Evolutionary conservation across 2,888 invertebrate genomes (phyloP).

Genomic region (Cremastinae sp.): DNA sequence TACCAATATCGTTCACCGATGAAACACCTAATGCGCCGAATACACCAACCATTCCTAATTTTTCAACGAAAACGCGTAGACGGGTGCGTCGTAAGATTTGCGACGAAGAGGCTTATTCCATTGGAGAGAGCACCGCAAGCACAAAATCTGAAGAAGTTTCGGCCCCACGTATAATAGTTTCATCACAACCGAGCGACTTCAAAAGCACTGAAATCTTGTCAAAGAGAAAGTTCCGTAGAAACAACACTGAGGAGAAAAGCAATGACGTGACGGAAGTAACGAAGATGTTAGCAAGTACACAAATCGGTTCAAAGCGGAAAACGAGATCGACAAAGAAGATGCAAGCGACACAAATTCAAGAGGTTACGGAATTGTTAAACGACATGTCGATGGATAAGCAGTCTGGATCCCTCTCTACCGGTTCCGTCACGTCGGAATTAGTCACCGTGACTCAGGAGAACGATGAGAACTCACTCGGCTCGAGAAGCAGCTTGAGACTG

Average conservation of each 20-base stretch:
- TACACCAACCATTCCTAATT: not conserved
- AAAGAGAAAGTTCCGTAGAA: conserved; percentile 49
- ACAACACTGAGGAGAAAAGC: conserved; percentile 29
- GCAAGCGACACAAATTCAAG: conserved; percentile 23
- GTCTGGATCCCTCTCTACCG: not conserved
- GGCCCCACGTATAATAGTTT: conserved; percentile 32
- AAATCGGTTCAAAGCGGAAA: not conserved
- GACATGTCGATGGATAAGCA: conserved; percentile 34
- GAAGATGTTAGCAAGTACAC: conserved; percentile 12
- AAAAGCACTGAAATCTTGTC: conserved; percentile 47
- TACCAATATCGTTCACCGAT: conserved; percentile 59
- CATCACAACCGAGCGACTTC: conserved; percentile 40
- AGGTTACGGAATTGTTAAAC: conserved; percentile 38
- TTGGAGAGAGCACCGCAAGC: conserved; percentile 55
- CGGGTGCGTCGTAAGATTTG: conserved; percentile 19
- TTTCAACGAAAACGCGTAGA: conserved; percentile 12
- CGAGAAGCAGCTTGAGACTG: conserved; percentile 45
- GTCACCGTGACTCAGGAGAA: not conserved
- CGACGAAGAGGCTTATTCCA: conserved; percentile 46
- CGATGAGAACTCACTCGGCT: not conserved
- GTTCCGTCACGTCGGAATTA: not conserved
- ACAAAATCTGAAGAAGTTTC: conserved; percentile 14
- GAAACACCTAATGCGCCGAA: conserved; percentile 18
- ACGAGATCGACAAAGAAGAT: not conserved
- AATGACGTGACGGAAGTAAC: not conserved